Conservation (phyloP, 2,888 invertebrate genomes). For the Buathra laborator region DNA sequence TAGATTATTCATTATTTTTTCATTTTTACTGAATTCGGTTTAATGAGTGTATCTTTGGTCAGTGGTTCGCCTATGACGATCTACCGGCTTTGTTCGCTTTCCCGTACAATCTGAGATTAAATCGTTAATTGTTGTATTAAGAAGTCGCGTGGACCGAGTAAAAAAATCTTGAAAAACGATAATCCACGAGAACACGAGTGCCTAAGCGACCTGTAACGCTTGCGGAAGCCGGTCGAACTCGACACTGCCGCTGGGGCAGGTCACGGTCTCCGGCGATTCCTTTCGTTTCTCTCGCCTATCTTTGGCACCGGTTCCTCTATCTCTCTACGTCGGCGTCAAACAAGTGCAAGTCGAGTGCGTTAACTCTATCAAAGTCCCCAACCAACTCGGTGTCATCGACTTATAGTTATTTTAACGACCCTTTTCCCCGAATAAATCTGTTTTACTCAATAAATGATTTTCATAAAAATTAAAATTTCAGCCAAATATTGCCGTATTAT, state of each 20-base stretch:
- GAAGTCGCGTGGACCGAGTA: neutral
- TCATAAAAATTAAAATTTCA: neutral
- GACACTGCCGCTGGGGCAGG: slow-evolving; percentile 62
- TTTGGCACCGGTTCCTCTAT: slow-evolving; percentile 62
- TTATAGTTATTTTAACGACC: slow-evolving; percentile 9
- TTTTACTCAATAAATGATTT: neutral
- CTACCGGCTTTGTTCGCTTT: neutral
- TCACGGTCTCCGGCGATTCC: slow-evolving; percentile 65
- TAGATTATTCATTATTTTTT: too few relatives aligned
- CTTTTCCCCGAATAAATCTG: neutral
- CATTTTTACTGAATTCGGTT: too few relatives aligned
- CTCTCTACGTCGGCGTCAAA: slow-evolving; percentile 16
- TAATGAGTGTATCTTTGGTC: too few relatives aligned
- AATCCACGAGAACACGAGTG: neutral
- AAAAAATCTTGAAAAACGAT: neutral
- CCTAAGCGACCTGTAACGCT: slow-evolving; percentile 52
- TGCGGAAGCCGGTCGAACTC: slow-evolving; percentile 41
- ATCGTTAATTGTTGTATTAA: neutral
- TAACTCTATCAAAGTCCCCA: slow-evolving; percentile 13
- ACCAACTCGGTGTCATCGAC: slow-evolving; percentile 26
- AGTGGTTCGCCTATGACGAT: neutral
- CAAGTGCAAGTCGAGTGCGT: slow-evolving; percentile 31
- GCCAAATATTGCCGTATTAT: neutral
- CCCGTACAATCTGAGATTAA: neutral
- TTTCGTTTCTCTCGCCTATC: slow-evolving; percentile 57